Conservation (phyloP, 30 jellyfish, hydroid and myxozoan species). For the Sanderia malayensis region DNA sequence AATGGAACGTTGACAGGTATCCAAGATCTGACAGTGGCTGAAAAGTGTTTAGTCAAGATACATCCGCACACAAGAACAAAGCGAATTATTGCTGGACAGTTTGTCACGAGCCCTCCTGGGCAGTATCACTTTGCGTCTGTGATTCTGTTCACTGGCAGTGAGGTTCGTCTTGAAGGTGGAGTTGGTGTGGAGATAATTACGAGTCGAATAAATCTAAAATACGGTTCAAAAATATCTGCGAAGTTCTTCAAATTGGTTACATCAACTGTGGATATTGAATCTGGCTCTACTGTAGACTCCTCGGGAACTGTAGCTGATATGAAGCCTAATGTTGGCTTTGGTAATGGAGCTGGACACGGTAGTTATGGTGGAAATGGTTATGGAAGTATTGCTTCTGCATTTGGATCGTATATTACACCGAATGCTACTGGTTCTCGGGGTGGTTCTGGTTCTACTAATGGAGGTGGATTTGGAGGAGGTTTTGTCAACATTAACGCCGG, state of each 20-base stretch:
- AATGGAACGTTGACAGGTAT: conserved; percentile 59
- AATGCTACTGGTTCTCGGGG: conserved; percentile 45
- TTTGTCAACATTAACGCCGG: conserved; percentile 36
- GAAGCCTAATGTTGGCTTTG: conserved; percentile 12
- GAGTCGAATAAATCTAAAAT: conserved; percentile 32
- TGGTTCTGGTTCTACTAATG: conserved; percentile 33
- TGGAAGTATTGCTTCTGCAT: conserved; percentile 23
- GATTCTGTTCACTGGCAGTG: conserved; percentile 55
- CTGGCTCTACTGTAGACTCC: conserved; percentile 41
- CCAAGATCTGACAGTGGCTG: conserved; percentile 37
- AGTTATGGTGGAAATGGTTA: conserved; percentile 58
- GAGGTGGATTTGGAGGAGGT: conserved; percentile 61
- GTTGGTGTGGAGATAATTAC: conserved; percentile 49
- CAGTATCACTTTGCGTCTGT: conserved; percentile 47
- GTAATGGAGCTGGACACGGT: conserved; percentile 63
- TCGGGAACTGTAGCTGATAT: conserved; percentile 40
- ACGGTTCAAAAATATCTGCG: conserved; percentile 46
- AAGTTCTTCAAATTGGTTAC: conserved; percentile 35
- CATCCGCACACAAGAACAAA: conserved; percentile 52
- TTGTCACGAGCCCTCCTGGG: conserved; percentile 41
- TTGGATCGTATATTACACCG: conserved; percentile 48
- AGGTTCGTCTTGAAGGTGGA: conserved; percentile 56
- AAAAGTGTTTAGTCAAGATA: conserved; percentile 39
- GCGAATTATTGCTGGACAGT: conserved; percentile 10
- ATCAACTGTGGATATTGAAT: conserved; percentile 49